A percentile compares a stretch with the other conserved stretches of the same genome.
Evolutionary conservation across 2,113 vertebrate genomes (phyloP).

Genomic region (Puffinus mauretanicus): DNA sequence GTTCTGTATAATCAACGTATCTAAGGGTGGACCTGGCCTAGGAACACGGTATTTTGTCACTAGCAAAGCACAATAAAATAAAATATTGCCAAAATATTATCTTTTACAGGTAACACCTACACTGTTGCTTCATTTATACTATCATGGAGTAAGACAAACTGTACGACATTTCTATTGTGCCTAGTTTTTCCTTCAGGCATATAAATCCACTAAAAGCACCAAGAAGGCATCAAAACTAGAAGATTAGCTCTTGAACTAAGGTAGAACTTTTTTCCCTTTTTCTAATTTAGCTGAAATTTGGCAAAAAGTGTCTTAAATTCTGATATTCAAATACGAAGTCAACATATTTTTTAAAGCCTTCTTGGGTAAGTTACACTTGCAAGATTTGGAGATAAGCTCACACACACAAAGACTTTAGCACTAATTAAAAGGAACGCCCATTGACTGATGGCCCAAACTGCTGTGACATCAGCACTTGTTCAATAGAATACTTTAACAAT

Average conservation of each 20-base stretch:
- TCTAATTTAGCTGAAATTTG: neutral
- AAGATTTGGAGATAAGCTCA: neutral
- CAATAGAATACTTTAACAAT: neutral
- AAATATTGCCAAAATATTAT: neutral
- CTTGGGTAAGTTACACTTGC: neutral
- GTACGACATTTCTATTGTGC: fast-evolving
- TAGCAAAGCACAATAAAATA: neutral
- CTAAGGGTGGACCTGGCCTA: neutral
- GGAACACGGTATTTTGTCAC: neutral
- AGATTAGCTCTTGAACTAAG: neutral
- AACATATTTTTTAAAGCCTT: neutral
- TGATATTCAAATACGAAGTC: neutral
- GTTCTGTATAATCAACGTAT: neutral
- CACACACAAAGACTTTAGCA: neutral
- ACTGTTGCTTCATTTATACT: neutral
- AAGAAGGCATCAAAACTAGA: neutral
- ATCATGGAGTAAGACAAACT: neutral
- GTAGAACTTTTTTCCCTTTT: neutral
- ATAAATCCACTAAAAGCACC: neutral
- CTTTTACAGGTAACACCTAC: neutral
- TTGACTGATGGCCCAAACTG: neutral
- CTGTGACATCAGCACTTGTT: neutral
- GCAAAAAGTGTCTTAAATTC: neutral
- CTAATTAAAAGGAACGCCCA: neutral
- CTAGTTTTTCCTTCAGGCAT: neutral